Conservation (phyloP, 1,140 invertebrate genomes). For the Apolygus lucorum region DNA sequence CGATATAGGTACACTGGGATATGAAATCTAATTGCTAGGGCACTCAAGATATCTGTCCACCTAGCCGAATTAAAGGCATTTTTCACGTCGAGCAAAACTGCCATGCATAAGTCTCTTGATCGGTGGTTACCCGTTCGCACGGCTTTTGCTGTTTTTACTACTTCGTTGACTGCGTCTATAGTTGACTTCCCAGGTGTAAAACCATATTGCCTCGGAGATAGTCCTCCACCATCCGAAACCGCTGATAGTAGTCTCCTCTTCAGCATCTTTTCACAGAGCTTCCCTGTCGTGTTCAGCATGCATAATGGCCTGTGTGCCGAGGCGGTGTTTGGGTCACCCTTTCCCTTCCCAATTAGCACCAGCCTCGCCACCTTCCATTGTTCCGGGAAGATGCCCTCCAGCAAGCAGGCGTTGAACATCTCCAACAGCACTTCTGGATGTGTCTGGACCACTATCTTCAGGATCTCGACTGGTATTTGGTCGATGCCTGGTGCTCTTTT, state of each 20-base stretch:
- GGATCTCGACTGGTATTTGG: constrained; percentile 33
- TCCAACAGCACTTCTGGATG: constrained; percentile 17
- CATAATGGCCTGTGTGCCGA: constrained; percentile 29
- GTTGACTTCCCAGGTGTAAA: constrained; percentile 33
- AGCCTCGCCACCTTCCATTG: constrained; percentile 29
- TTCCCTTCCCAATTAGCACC: constrained; percentile 26
- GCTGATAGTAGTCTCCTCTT: constrained; percentile 21
- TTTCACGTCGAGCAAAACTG: constrained; percentile 23
- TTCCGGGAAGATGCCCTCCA: constrained; percentile 21
- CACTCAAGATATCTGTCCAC: constrained; percentile 26
- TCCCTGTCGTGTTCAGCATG: constrained; percentile 31
- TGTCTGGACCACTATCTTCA: constrained; percentile 24
- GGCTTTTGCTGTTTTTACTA: constrained; percentile 1
- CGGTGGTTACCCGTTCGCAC: neutral
- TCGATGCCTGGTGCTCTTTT: constrained; percentile 37
- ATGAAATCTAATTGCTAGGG: constrained; percentile 14
- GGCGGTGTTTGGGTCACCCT: constrained; percentile 11
- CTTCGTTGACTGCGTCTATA: constrained; percentile 30
- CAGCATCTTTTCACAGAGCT: constrained; percentile 32
- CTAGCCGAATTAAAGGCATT: constrained; percentile 8
- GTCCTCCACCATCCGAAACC: constrained; percentile 24
- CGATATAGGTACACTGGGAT: neutral
- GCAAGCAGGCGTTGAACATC: constrained; percentile 26
- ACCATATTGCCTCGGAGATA: constrained; percentile 33
- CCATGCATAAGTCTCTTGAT: neutral